Percentiles rank a stretch among this genome's conserved stretches.
Conservation (phyloP, 2,113 vertebrate genomes). For the Datnioides undecimradiatus region DNA sequence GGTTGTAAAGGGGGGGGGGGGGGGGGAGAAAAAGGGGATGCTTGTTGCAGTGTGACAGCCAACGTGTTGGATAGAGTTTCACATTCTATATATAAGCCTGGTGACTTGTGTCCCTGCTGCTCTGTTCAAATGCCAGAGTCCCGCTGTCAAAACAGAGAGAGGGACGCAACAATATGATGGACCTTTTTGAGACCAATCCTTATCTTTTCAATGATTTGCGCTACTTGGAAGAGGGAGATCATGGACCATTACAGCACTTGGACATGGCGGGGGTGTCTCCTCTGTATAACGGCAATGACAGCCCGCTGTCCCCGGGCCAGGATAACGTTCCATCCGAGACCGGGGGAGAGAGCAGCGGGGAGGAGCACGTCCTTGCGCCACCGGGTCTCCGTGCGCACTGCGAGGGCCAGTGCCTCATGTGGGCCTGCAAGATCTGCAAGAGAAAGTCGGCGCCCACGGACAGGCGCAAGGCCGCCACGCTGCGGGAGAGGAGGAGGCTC, state of each 20-base stretch:
- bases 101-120: slow-evolving; percentile 91
- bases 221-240: slow-evolving; percentile 93
- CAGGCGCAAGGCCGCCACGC: slow-evolving; percentile 94
- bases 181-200: slow-evolving; percentile 98
- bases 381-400: slow-evolving; percentile 93
- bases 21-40: slow-evolving; percentile 80
- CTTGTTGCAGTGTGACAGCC: slow-evolving; percentile 91
- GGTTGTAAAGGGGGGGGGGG: slow-evolving; percentile 75
- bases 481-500: slow-evolving; percentile 92
- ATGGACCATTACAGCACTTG: slow-evolving; percentile 91
- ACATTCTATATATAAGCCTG: slow-evolving; percentile 96
- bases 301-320: slow-evolving; percentile 90
- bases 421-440: slow-evolving; percentile 98
- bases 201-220: slow-evolving; percentile 92
- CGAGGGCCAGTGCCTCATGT: slow-evolving; percentile 95
- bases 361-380: slow-evolving; percentile 95
- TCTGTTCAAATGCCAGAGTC: slow-evolving; percentile 97
- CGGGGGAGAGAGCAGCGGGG: slow-evolving; percentile 92
- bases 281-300: slow-evolving; percentile 90
- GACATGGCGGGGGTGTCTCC: slow-evolving; percentile 94
- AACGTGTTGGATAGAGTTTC: slow-evolving; percentile 95
- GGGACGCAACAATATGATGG: slow-evolving; percentile 96
- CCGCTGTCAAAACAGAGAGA: slow-evolving; percentile 78
- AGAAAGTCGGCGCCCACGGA: slow-evolving; percentile 95
- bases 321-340: slow-evolving; percentile 89